Percentiles rank a stretch among this genome's conserved stretches.
Evolutionary conservation across 1,140 invertebrate genomes (phyloP).

Genomic region (Mamestra configurata): DNA sequence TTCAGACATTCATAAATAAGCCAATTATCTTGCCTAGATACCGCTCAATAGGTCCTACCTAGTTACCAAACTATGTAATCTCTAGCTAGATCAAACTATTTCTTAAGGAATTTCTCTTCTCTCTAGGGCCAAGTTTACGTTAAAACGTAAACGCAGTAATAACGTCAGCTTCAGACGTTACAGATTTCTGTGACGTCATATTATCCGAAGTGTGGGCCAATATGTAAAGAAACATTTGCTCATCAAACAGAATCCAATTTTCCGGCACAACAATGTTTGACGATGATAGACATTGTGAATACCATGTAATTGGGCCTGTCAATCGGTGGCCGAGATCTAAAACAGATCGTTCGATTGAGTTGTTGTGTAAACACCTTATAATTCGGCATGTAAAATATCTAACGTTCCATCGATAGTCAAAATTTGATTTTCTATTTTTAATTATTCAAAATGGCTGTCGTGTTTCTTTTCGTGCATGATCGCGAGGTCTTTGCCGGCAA

Average conservation of each 20-base stretch:
- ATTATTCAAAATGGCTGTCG: no score
- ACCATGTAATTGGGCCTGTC: slow-evolving; percentile 42
- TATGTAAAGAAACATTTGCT: slow-evolving; percentile 33
- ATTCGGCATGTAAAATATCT: neutral
- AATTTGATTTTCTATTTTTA: no score
- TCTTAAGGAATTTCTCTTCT: no score
- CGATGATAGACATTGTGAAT: slow-evolving; percentile 37
- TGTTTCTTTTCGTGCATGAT: no score
- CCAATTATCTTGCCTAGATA: no score
- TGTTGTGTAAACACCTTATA: slow-evolving; percentile 27
- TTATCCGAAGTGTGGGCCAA: slow-evolving; percentile 22
- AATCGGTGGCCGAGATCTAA: slow-evolving; percentile 20
- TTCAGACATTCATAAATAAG: no score
- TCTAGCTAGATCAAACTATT: no score
- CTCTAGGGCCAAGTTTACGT: neutral
- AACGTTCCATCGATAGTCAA: neutral
- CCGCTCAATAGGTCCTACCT: no score
- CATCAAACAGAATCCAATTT: slow-evolving; percentile 43
- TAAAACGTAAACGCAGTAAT: neutral
- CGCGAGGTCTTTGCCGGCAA: no score
- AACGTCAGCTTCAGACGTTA: neutral
- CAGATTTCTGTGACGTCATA: slow-evolving; percentile 15
- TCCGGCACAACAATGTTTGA: slow-evolving; percentile 28
- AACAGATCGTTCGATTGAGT: slow-evolving; percentile 39
- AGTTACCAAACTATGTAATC: no score